Base-by-base conservation (phyloP, 2,888 invertebrate genomes). In the Asteroscopus sphinx region DNA sequence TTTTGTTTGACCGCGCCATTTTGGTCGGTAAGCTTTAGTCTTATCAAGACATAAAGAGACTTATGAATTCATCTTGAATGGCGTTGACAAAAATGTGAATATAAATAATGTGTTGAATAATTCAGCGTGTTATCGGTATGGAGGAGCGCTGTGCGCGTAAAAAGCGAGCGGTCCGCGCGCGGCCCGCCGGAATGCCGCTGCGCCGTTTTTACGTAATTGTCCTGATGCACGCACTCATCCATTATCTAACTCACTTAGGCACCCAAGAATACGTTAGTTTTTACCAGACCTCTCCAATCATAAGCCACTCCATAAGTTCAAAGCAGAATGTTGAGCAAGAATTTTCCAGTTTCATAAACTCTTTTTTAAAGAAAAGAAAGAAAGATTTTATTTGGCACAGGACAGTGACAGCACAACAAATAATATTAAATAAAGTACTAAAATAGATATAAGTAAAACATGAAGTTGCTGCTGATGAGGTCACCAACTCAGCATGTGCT, bases 41-140 rank as follows among this genome's bases (percentile, higher is more conserved):
- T 92, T 92, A 94, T 93, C 91, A 93, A 93, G 93, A 93, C 93
- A 92, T 93, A 93, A 93, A 91, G 91, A 90, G 87, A 85, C 87
- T 89, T 91, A 92, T 92, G 92, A 93, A 92, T 93, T 89, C 86
- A 90, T 91, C 85, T 82, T 89, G 89, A 91, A 92, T 90, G 92
- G 93, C 92, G 92, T 92, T 92, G 93, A 91, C 90, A 93, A 94
- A 93, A 94, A 93, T 92, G 92, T 91, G 92, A 93, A 91, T 92
- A 92, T 94, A 92, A 91, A 92, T 91, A 90, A 89, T 91, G 88
- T 82, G 82, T 87, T 94, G 93, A 94, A 94, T 94, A 85, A 94
- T 94, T 91, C 94, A 94, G 94, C 93, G 93, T 93, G 91, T 81
- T 88, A 93, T 93, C 91, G 91, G 92, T 92, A 92, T 92, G 93